phyloP scores from a whole-genome alignment of 2,888 invertebrate species.

The Argyresthia goedartella region DNA sequence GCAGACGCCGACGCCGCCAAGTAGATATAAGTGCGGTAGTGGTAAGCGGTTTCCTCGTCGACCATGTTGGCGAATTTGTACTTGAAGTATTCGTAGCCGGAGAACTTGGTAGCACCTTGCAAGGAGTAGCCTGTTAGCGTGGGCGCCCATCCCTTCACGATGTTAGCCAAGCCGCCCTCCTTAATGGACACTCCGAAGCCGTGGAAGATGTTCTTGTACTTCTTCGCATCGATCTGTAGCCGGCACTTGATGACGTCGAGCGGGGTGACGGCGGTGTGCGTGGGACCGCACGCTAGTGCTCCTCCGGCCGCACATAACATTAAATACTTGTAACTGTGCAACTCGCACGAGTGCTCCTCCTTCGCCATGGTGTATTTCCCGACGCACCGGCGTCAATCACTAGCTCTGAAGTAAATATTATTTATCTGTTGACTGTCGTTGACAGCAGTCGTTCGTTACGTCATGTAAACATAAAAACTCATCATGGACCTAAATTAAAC shows the following conservation, averaged over 20 bases:
- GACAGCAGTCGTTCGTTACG: too few species aligned
- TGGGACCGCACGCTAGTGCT: constrained; percentile 84
- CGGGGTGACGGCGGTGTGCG: constrained; percentile 87
- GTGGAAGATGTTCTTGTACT: constrained; percentile 82
- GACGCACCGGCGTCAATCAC: constrained; percentile 10
- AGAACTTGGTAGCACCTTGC: constrained; percentile 83
- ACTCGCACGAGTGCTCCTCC: constrained; percentile 70
- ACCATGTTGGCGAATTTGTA: constrained; percentile 77
- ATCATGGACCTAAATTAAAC: too few species aligned
- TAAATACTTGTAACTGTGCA: constrained; percentile 83
- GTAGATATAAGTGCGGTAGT: constrained; percentile 86
- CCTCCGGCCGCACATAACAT: constrained; percentile 85
- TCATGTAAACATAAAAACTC: too few species aligned
- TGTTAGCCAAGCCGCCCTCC: constrained; percentile 81
- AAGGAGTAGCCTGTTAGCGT: constrained; percentile 86
- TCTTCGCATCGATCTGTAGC: constrained; percentile 82
- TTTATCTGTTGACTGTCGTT: too few species aligned
- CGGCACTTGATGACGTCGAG: constrained; percentile 89
- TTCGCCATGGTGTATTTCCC: background rate
- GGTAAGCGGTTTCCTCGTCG: constrained; percentile 82
- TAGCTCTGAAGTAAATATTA: too few species aligned
- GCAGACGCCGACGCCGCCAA: constrained; percentile 89
- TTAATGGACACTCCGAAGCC: constrained; percentile 81
- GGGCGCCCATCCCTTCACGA: constrained; percentile 91
- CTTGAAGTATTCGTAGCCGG: constrained; percentile 91